Evolutionary conservation across 2,797 vertebrate genomes (phyloP), one percentile per base, ranked within the genome.

Genomic region (Betta splendens): DNA sequence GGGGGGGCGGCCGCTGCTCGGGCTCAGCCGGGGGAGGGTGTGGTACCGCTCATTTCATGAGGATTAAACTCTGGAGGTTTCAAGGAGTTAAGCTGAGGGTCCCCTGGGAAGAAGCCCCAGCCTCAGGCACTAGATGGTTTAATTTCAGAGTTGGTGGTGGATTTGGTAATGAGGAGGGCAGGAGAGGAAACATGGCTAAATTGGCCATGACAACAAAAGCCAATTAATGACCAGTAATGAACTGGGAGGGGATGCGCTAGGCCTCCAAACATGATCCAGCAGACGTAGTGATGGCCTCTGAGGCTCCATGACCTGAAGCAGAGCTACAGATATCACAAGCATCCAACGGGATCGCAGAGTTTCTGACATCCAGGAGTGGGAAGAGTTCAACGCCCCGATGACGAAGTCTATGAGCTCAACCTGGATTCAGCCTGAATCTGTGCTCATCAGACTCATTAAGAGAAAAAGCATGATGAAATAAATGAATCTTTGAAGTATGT

Each of bases 141-240:
- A 57, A 85, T 82, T 80, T 72, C 79, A 53, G 38, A 47, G 55
- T 16, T 61, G 13, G 44, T 57, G 55, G 43, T 55, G 66, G 48
- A 43, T 64, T 65, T 55, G 64, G 48, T 69, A 52, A 64, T 70
- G 60, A 59, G 31, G 39, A 36, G 11, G 39, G 22, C 23, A 31
- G 23, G 43, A 16, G 23, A 29, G 11, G 31, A 50, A 43, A 68
- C 57, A 59, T 29, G 67, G 72, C 21, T 75, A 80, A 80, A 81
- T 66, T 68, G 64, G 57, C 66, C 51, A 68, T 59, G 77, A 81
- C 76, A 81, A 78, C 83, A 81, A 77, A 69, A 69, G 69, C 61
- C 20, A 56, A 79, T 82, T 81, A 79, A 69, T 68, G 70, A 67
- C 61, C 17, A 56, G 61, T 88, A 77, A 85, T 89, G 81, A 87